Base-by-base conservation (phyloP, 2,888 invertebrate genomes). In the Junonia oenone region DNA sequence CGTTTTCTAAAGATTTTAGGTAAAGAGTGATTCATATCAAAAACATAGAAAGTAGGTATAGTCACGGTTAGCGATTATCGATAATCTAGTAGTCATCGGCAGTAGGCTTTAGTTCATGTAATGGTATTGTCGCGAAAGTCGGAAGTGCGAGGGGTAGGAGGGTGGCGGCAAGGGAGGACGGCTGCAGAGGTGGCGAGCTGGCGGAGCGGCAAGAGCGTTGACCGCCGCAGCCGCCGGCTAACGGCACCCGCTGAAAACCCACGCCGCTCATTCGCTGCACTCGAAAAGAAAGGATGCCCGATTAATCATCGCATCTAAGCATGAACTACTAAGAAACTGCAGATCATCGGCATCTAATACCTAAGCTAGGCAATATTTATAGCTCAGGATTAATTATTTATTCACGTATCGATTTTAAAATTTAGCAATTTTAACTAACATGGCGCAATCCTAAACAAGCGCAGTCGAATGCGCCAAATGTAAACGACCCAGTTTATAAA, bases 171-270 rank as follows among this genome's bases (percentile, higher is more conserved):
- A 43, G 62, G 66, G 63, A 64, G 61, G 65, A 64, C 43, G 55
- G 55, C 50, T 68, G 71, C 69, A 60, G 65, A 61, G 69, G 75
- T 76, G 78, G 77, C 76, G 76, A 81, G 75, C 58, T 77, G 79
- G 75, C 78, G 78, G 70, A 82, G 78, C 84, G 82, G 78, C 72
- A 78, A 81, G 88, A 78, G 80, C 87, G 76, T 73, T 86, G 88
- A 87, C 87, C 87, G 80, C 54, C 64, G 67, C 70, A 65, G 66
- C 68, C 57, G 48, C 38, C 58, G 64, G 63, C 63, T 83, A 83
- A 83, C 86, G 85, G 84, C 76, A 79, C 72, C 70, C 68, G 70
- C 78, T 73, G 76, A 70, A 68, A 72, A 65, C 73, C 68, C 69
- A 63, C 71, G 68, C 71, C 68, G 57, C 68, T 63, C 71, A 63